These are phyloP conservation scores for Chloroclystis v-ata DNA, from an alignment of 2,888 invertebrate species.

Conservation along the genomic window DNA sequence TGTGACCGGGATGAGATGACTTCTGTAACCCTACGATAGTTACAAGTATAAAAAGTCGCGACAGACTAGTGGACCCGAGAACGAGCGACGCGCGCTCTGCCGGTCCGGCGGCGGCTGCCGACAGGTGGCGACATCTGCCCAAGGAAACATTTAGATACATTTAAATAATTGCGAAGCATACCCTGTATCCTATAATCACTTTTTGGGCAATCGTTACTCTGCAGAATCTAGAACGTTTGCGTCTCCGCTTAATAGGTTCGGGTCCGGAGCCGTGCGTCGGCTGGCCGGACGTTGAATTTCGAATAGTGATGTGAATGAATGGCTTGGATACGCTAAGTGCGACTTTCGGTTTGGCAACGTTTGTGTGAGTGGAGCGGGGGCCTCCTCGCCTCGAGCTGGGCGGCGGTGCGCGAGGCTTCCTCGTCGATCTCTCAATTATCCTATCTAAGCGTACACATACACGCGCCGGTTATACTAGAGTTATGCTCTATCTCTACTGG, in stretches of 20 bases:
- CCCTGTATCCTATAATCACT: constrained; percentile 95
- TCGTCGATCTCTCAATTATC: constrained; percentile 23
- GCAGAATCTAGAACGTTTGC: constrained; percentile 71
- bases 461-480: constrained; percentile 21
- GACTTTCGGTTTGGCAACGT: constrained; percentile 72
- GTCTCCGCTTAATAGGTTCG: constrained; percentile 66
- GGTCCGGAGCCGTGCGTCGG: constrained; percentile 39
- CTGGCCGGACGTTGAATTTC: constrained; percentile 49
- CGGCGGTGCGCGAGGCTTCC: constrained; percentile 26
- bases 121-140: constrained; percentile 64
- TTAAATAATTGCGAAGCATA: constrained; percentile 95
- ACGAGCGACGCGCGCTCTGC: constrained; percentile 42
- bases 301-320: constrained; percentile 59
- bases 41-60: constrained; percentile 73
- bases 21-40: constrained; percentile 58
- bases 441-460: constrained; percentile 33
- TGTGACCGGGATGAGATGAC: constrained; percentile 54
- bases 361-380: constrained; percentile 37
- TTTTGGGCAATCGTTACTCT: constrained; percentile 78
- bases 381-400: constrained; percentile 26
- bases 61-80: constrained; percentile 73
- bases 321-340: constrained; percentile 69
- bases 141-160: constrained; percentile 80
- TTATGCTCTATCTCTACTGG: constrained; percentile 24
- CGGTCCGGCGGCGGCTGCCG: constrained; percentile 38